phyloP scores from a whole-genome alignment of 2,888 invertebrate genomes.

The Andrena haemorrhoa region DNA sequence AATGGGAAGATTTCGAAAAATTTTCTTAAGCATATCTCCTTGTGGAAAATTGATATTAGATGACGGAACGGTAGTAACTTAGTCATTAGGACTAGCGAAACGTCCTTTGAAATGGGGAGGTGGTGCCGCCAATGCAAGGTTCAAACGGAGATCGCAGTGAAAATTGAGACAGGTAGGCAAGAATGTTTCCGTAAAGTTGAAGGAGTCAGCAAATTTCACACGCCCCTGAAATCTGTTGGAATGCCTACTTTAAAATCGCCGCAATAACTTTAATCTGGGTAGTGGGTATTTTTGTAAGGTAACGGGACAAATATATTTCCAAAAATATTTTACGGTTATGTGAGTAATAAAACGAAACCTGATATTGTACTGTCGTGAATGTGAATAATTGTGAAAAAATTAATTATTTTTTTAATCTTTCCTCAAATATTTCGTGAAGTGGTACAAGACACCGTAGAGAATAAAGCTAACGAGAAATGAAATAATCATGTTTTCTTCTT shows the following conservation, averaged over 20 bases:
- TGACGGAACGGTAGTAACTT: slow-evolving; percentile 63
- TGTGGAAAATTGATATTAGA: slow-evolving; percentile 66
- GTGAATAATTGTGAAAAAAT: no score
- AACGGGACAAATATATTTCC: not conserved
- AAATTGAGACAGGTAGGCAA: slow-evolving; percentile 60
- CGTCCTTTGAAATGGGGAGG: slow-evolving; percentile 65
- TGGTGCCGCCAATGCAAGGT: slow-evolving; percentile 58
- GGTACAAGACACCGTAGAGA: slow-evolving; percentile 64
- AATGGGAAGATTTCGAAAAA: slow-evolving; percentile 20
- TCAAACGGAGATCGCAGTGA: slow-evolving; percentile 52
- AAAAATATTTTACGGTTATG: not conserved
- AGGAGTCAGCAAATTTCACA: slow-evolving; percentile 52
- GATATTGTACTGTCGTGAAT: no score
- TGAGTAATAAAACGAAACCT: no score
- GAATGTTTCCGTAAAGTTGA: slow-evolving; percentile 27
- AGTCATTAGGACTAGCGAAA: slow-evolving; percentile 70
- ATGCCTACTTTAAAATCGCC: not conserved
- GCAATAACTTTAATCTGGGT: not conserved
- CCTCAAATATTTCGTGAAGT: slow-evolving; percentile 34
- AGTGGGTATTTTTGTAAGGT: not conserved
- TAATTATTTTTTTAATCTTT: no score
- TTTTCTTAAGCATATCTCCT: slow-evolving; percentile 45
- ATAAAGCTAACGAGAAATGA: slow-evolving; percentile 55
- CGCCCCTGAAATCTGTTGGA: slow-evolving; percentile 18
- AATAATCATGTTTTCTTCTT: slow-evolving; percentile 68